Conservation (phyloP, 2,888 invertebrate species). For the Drosophila histrio region DNA sequence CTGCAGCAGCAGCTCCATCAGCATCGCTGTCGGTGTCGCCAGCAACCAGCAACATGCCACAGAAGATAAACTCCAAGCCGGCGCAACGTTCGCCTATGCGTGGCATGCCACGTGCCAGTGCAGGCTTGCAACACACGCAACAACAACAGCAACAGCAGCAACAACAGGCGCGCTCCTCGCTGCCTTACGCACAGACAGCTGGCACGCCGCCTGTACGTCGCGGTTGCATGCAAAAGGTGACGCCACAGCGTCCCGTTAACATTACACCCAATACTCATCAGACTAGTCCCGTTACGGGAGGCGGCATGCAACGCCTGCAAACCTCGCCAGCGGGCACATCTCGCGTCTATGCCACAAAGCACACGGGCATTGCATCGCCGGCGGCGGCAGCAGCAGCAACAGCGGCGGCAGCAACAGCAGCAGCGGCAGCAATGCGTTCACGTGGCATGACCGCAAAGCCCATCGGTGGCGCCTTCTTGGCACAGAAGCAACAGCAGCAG, state of each 20-base stretch:
- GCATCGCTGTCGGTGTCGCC: slow-evolving; percentile 9
- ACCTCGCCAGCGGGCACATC: slow-evolving; percentile 5
- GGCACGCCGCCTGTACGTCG: slow-evolving; percentile 77
- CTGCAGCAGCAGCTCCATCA: slow-evolving; percentile 3
- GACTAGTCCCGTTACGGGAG: slow-evolving; percentile 4
- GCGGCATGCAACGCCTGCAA: slow-evolving; percentile 42
- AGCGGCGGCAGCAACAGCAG: slow-evolving; percentile 20
- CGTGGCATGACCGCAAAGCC: slow-evolving; percentile 27
- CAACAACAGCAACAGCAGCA: slow-evolving; percentile 29
- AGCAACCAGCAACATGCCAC: slow-evolving; percentile 5
- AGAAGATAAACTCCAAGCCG: slow-evolving; percentile 33
- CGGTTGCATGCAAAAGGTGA: slow-evolving; percentile 82
- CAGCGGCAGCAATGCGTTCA: slow-evolving; percentile 35
- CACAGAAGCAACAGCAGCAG: slow-evolving; percentile 49
- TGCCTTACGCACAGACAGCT: slow-evolving; percentile 13
- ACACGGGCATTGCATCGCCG: slow-evolving; percentile 29
- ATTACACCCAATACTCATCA: slow-evolving; percentile 47
- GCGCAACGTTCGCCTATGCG: slow-evolving; percentile 40
- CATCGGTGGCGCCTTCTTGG: slow-evolving; percentile 11
- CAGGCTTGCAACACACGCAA: slow-evolving; percentile 5
- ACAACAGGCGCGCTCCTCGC: slow-evolving; percentile 14
- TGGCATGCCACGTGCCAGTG: slow-evolving; percentile 1
- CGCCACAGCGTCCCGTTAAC: slow-evolving; percentile 84
- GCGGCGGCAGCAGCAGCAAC: slow-evolving; percentile 22
- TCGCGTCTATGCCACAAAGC: slow-evolving; percentile 42